Evolutionary conservation across 2,888 invertebrate genomes (phyloP), one percentile per base, ranked within the genome.

Genomic region (Drosophila yooni): DNA sequence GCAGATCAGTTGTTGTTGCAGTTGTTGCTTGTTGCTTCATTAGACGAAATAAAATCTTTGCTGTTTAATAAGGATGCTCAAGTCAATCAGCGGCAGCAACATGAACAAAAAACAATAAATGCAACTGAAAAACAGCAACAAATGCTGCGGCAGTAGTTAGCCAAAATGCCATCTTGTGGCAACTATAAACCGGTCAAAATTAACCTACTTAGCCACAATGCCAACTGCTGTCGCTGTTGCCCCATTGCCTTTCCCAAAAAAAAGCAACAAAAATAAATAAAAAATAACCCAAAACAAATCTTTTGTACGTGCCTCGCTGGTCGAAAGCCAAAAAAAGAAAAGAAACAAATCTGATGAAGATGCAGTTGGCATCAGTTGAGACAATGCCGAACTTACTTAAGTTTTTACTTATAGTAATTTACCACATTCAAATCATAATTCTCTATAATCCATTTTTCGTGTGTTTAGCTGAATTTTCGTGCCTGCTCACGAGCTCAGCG

Each of bases 131-230:
- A 43, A 34, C 61, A 54, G 38, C 70, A 57, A 38, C 54, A 18
- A 25, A 18, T 25, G 25, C 56, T 67, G 70, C 60, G 56, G 57
- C 46, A 69, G 70, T 72, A 73, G 89, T 74, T 80, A 57, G 69
- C 74, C 84, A 83, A 86, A 86, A 86, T 86, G 82, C 74, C 72
- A 67, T 31, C 53, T 70, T 60, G 70, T 61, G 63, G 78, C 81
- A 64, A 70, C 85, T 74, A 80, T 81, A 88, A 89, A 89, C 88
- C 91, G 91, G 91, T 91, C 77, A 89, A 89, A 89, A 89, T 91
- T 89, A 89, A 89, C 89, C 89, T 91, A 89, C 91, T 91, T 91
- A 84, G 70, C 59, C 63, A 59, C 81, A 64, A 54, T 59, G 69
- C 75, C 75, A 79, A 80, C 85, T 77, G 76, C 77, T 59, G 71